Percentiles rank a stretch among this genome's conserved stretches.
These are phyloP conservation scores for Taxidea taxus DNA, from an alignment of 2,113 vertebrate species.

Conservation along the genomic window DNA sequence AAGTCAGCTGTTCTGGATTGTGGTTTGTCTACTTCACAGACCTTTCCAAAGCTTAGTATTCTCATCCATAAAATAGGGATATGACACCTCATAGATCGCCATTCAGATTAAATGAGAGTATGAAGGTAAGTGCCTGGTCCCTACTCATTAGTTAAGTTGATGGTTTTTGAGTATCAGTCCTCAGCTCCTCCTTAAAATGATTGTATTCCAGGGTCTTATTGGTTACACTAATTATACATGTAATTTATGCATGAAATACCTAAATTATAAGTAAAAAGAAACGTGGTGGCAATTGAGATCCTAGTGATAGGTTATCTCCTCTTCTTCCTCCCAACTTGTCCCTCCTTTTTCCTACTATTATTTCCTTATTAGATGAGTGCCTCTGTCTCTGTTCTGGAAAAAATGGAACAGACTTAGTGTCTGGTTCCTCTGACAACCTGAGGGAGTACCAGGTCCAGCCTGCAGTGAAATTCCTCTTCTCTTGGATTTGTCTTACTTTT, in stretches of 20 bases:
- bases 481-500: neutral
- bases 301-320: neutral
- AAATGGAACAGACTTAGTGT: neutral
- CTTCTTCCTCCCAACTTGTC: fast-evolving
- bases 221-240: neutral
- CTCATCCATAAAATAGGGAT: neutral
- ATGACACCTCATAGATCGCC: neutral
- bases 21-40: neutral
- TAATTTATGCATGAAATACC: neutral
- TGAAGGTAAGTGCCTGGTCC: neutral
- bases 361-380: neutral
- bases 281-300: neutral
- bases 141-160: neutral
- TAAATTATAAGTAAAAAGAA: neutral
- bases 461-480: neutral
- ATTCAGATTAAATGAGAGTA: neutral
- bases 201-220: neutral
- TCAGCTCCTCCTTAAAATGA: neutral
- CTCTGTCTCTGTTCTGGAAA: neutral
- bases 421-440: neutral
- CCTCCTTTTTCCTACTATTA: neutral
- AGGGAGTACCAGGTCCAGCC: neutral
- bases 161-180: neutral
- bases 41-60: neutral
- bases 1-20: neutral